These are phyloP conservation scores for Perithous albicinctus DNA, from an alignment of 2,888 invertebrate species.

Conservation along the genomic window DNA sequence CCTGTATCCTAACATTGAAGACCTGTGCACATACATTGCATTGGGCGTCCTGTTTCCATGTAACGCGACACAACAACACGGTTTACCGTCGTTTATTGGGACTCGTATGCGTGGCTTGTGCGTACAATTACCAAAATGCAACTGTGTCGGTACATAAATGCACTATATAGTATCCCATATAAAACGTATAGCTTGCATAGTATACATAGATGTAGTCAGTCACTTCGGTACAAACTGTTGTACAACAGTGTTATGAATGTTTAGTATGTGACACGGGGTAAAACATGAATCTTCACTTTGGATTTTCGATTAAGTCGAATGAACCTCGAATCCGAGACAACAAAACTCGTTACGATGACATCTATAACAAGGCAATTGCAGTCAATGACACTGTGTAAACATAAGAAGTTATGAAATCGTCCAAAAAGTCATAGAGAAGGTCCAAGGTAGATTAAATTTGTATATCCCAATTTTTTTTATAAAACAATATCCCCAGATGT, in stretches of 20 bases:
- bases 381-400: too few relatives aligned
- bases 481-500: too few relatives aligned
- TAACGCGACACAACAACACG: neutral
- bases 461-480: too few relatives aligned
- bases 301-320: slow-evolving; percentile 17
- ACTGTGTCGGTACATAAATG: slow-evolving; percentile 17
- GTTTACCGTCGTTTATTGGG: slow-evolving; percentile 31
- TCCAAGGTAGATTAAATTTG: too few relatives aligned
- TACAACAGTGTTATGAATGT: neutral
- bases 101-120: slow-evolving; percentile 4
- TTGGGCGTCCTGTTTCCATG: neutral
- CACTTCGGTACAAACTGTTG: slow-evolving; percentile 11
- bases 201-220: neutral
- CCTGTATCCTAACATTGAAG: slow-evolving; percentile 12
- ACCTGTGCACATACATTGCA: neutral
- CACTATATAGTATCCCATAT: neutral
- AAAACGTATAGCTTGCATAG: neutral
- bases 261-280: neutral
- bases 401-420: too few relatives aligned
- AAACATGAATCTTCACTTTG: slow-evolving; percentile 35
- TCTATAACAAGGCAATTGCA: neutral
- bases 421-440: too few relatives aligned
- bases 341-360: neutral
- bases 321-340: neutral
- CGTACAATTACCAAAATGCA: slow-evolving; percentile 14